phyloP scores from a whole-genome alignment of 64 coral and sea anemone species.

The Exaiptasia diaphana region DNA sequence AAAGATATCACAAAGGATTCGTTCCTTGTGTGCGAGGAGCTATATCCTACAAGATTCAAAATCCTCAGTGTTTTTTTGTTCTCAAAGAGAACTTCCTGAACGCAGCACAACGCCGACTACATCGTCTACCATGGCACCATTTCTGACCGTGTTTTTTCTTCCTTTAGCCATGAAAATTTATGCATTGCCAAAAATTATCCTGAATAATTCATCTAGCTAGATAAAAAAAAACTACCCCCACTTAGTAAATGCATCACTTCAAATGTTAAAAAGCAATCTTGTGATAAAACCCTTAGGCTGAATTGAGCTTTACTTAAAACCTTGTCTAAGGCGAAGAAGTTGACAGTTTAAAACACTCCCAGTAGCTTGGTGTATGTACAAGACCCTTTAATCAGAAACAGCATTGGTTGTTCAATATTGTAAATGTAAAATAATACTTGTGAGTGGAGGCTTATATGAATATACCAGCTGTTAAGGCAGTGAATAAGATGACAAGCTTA shows the following conservation, averaged over 20 bases:
- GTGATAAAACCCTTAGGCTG: background rate
- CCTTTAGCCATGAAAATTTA: background rate
- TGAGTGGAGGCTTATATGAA: background rate
- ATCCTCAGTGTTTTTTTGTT: too few species aligned
- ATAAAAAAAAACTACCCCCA: constrained; percentile 7
- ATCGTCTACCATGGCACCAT: too few species aligned
- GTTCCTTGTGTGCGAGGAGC: too few species aligned
- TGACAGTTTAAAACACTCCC: background rate
- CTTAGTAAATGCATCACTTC: constrained; percentile 7
- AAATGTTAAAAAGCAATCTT: constrained; percentile 24
- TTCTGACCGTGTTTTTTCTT: background rate
- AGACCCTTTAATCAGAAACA: background rate
- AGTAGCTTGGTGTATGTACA: background rate
- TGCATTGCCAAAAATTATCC: background rate
- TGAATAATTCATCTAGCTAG: background rate
- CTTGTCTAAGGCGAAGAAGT: background rate
- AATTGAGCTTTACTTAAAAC: background rate
- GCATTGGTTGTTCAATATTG: background rate
- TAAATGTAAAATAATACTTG: background rate
- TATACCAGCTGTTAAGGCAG: background rate
- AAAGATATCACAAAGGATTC: too few species aligned
- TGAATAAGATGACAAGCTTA: background rate
- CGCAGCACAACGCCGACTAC: too few species aligned
- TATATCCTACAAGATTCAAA: too few species aligned
- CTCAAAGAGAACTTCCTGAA: too few species aligned